A percentile compares a stretch with the other conserved stretches of the same genome.
phyloP scores from a whole-genome alignment of 2,113 vertebrate species.

The Hiodon tergisus region DNA sequence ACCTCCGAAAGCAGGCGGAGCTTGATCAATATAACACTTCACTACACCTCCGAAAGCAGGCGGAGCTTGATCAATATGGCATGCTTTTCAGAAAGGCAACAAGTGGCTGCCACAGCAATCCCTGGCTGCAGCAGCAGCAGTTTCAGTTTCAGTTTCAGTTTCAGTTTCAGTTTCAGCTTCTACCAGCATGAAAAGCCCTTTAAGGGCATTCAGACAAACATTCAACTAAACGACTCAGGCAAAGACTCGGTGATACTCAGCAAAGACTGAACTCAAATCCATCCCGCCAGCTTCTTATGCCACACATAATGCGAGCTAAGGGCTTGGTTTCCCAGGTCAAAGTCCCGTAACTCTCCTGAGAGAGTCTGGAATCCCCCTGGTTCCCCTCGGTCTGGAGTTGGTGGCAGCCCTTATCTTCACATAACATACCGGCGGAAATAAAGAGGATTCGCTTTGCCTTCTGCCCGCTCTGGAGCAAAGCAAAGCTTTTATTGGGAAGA shows the following conservation, averaged over 20 bases:
- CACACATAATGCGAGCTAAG: constrained; percentile 33
- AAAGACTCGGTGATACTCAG: constrained; percentile 26
- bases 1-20: no score
- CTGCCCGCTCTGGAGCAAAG: constrained; percentile 61
- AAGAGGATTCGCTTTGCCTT: constrained; percentile 60
- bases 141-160: background rate
- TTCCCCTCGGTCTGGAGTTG: constrained; percentile 49
- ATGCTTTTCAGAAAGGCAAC: background rate
- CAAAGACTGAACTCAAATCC: constrained; percentile 22
- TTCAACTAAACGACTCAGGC: constrained; percentile 31
- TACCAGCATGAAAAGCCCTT: constrained; percentile 30
- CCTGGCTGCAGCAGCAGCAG: no score
- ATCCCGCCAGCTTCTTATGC: constrained; percentile 30
- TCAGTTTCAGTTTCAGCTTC: constrained; percentile 9
- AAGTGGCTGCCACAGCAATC: background rate
- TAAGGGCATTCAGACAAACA: constrained; percentile 25
- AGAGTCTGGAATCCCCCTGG: constrained; percentile 14
- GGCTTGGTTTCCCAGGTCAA: constrained; percentile 22
- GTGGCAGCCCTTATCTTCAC: constrained; percentile 65
- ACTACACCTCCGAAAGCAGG: no score
- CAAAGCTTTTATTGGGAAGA: constrained; percentile 59
- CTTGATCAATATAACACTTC: no score
- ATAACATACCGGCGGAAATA: constrained; percentile 69
- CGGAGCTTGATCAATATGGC: no score
- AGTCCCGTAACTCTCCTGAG: constrained; percentile 25